Conservation (phyloP, 2,888 invertebrate species). For the Clistopyga incitator region DNA sequence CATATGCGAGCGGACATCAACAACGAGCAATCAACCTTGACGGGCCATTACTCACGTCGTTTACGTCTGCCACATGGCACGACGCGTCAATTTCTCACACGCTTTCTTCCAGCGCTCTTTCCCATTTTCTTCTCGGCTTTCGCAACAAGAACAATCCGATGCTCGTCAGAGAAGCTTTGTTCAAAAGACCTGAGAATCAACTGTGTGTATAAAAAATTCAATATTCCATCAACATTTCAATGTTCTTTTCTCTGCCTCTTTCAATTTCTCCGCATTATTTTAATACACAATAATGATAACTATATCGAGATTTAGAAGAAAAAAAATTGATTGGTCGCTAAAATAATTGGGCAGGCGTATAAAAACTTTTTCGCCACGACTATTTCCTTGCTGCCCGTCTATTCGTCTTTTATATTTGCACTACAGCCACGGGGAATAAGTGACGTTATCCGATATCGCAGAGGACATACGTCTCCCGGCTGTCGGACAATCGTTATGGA, state of each 20-base stretch:
- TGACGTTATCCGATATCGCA: slow-evolving; percentile 36
- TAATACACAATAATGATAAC: no score
- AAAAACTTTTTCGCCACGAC: not conserved
- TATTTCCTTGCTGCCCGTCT: not conserved
- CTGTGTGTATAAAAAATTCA: no score
- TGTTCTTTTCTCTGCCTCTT: no score
- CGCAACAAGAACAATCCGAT: slow-evolving; percentile 15
- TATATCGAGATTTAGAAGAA: no score
- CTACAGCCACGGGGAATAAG: not conserved
- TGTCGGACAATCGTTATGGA: slow-evolving; percentile 53
- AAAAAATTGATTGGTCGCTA: no score
- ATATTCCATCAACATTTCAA: no score
- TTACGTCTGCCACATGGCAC: slow-evolving; percentile 80
- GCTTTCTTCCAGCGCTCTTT: slow-evolving; percentile 19
- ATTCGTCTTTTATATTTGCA: not conserved
- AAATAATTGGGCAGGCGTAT: no score
- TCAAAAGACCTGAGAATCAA: no score
- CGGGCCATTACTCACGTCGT: slow-evolving; percentile 80
- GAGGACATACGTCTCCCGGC: slow-evolving; percentile 42
- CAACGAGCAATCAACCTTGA: slow-evolving; percentile 46
- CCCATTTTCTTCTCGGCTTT: slow-evolving; percentile 33
- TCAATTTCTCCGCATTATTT: no score
- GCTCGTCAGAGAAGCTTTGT: not conserved
- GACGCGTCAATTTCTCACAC: slow-evolving; percentile 62
- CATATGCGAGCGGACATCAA: not conserved